A percentile compares a stretch with the other conserved stretches of the same genome.
Conservation (phyloP, 2,797 vertebrate genomes). For the Pangasius macronema region DNA sequence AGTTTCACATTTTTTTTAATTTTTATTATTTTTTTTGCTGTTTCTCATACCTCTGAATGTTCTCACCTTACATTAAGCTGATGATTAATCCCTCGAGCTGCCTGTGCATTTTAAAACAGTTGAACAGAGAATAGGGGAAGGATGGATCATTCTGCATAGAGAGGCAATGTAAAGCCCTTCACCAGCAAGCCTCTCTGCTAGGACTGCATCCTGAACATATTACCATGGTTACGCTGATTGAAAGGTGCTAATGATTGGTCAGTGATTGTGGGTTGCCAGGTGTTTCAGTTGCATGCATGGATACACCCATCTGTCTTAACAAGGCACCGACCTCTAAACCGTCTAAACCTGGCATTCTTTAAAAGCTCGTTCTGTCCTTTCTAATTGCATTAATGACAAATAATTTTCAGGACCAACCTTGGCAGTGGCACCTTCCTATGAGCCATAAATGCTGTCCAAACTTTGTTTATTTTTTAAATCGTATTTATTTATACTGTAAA, state of each 20-base stretch:
- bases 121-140: not conserved
- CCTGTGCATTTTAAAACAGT: slow-evolving; percentile 1
- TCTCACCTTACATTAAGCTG: slow-evolving; percentile 16
- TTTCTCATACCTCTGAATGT: slow-evolving; percentile 1
- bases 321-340: not conserved
- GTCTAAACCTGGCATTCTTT: not conserved
- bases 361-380: slow-evolving; percentile 24
- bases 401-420: slow-evolving; percentile 47
- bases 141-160: slow-evolving; percentile 34
- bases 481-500: slow-evolving; percentile 70
- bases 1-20: no score
- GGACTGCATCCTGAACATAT: slow-evolving; percentile 17
- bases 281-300: not conserved
- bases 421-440: slow-evolving; percentile 52
- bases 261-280: slow-evolving; percentile 42
- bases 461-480: slow-evolving; percentile 46
- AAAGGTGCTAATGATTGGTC: slow-evolving; percentile 32
- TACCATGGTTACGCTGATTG: slow-evolving; percentile 24
- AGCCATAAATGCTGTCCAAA: slow-evolving; percentile 63
- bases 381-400: slow-evolving; percentile 21
- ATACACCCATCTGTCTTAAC: not conserved
- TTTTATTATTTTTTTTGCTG: not conserved
- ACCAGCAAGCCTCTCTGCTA: slow-evolving; percentile 35
- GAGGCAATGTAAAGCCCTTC: slow-evolving; percentile 30
- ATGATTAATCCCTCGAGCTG: not conserved